These are phyloP conservation scores for Eumaeus atala DNA, from an alignment of 1,140 invertebrate genomes.

Conservation along the genomic window DNA sequence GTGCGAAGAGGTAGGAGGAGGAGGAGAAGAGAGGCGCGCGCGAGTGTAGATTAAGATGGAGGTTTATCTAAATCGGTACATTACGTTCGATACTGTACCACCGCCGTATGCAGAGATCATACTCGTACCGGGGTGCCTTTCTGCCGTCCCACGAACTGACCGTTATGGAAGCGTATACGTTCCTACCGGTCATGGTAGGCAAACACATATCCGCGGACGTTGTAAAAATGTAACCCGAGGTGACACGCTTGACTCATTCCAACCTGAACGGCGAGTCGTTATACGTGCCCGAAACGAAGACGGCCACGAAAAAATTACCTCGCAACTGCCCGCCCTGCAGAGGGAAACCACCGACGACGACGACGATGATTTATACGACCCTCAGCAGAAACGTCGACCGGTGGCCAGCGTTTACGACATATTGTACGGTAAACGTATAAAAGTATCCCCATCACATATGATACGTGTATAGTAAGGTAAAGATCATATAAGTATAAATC, in stretches of 20 bases:
- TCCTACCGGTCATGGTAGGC: conserved; percentile 1
- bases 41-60: conserved; percentile 13
- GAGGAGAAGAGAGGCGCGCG: not conserved
- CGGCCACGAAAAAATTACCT: conserved; percentile 10
- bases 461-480: too few species aligned
- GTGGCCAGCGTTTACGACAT: conserved; percentile 9
- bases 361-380: not conserved
- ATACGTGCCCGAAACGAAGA: conserved; percentile 10
- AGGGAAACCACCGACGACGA: not conserved
- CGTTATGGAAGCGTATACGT: conserved; percentile 11
- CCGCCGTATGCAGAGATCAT: conserved; percentile 7
- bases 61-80: conserved; percentile 10
- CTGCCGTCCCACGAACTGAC: not conserved
- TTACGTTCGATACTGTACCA: conserved; percentile 10
- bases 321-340: conserved; percentile 8
- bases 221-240: conserved; percentile 4
- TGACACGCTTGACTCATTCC: conserved; percentile 9
- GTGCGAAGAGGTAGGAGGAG: too few species aligned
- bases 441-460: not conserved
- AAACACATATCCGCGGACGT: conserved; percentile 12
- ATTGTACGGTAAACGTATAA: conserved; percentile 10
- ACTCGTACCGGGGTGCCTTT: conserved; percentile 8
- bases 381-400: not conserved
- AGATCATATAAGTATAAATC: too few species aligned
- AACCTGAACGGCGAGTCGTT: conserved; percentile 10